These are phyloP conservation scores for Aphodius granarius DNA, from an alignment of 2,888 invertebrate species.

Conservation along the genomic window DNA sequence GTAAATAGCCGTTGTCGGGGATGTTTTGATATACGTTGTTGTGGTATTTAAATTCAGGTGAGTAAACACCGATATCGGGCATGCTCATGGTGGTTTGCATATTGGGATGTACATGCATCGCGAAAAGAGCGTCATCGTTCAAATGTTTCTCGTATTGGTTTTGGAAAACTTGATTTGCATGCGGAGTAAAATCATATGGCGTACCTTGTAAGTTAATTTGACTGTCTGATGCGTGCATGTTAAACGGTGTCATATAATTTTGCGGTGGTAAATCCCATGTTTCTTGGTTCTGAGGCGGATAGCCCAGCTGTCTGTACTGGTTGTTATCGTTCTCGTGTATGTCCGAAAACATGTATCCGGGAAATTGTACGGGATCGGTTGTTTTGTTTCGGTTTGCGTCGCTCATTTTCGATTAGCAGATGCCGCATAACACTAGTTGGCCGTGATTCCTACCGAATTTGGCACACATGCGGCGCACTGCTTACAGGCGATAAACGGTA, in stretches of 20 bases:
- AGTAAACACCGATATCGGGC: conserved; percentile 37
- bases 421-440: conserved; percentile 8
- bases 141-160: conserved; percentile 26
- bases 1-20: conserved; percentile 21
- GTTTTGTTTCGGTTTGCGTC: conserved; percentile 44
- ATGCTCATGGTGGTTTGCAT: conserved; percentile 37
- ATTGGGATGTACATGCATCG: conserved; percentile 31
- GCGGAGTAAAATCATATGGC: conserved; percentile 31
- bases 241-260: conserved; percentile 34
- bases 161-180: conserved; percentile 30
- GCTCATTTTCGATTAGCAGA: conserved; percentile 41
- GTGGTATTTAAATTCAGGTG: conserved; percentile 32
- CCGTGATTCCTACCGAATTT: not conserved
- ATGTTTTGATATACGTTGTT: conserved; percentile 22
- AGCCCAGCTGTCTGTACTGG: conserved; percentile 60
- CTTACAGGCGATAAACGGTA: not conserved
- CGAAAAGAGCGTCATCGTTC: conserved; percentile 23
- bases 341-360: conserved; percentile 63
- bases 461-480: not conserved
- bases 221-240: not conserved
- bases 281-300: conserved; percentile 48
- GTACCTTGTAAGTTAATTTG: conserved; percentile 8
- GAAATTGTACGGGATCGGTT: conserved; percentile 57
- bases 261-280: conserved; percentile 40
- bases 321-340: conserved; percentile 60